A percentile compares a stretch with the other conserved stretches of the same genome.
Evolutionary conservation across 2,888 invertebrate species (phyloP).

Genomic region (Yponomeuta malinellus): DNA sequence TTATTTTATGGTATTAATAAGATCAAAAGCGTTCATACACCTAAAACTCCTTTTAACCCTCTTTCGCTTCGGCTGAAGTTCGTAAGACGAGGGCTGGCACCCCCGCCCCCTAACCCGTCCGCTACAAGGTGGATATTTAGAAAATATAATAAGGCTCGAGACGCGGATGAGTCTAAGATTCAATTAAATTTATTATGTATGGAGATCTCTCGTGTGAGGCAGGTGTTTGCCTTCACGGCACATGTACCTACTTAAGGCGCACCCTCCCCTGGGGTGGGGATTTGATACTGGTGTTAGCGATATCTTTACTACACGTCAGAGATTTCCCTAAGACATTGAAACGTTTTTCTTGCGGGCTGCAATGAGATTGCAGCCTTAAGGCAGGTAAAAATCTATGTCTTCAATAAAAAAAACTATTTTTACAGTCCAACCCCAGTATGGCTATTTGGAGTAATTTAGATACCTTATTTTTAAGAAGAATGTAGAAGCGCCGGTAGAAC

Average conservation of each 20-base stretch:
- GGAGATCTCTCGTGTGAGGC: conserved; percentile 64
- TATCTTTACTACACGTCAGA: neutral
- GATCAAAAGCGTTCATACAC: conserved; percentile 82
- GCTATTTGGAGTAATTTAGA: too few species aligned
- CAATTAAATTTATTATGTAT: conserved; percentile 76
- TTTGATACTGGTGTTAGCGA: conserved; percentile 26
- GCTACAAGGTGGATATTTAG: conserved; percentile 62
- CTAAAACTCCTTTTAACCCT: conserved; percentile 77
- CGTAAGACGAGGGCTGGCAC: conserved; percentile 71
- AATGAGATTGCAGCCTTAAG: neutral
- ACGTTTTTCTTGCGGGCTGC: neutral
- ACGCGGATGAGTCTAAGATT: conserved; percentile 69
- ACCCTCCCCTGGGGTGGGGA: conserved; percentile 34
- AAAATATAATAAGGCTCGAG: conserved; percentile 66
- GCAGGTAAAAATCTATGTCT: too few species aligned
- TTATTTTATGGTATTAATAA: conserved; percentile 85
- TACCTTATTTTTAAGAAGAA: too few species aligned
- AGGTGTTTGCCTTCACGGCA: conserved; percentile 63
- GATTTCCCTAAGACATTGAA: neutral
- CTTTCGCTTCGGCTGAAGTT: conserved; percentile 56
- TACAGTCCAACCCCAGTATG: too few species aligned
- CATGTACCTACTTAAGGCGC: conserved; percentile 39
- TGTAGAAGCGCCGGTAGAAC: too few species aligned
- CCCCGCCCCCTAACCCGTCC: conserved; percentile 48
- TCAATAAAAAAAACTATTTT: too few species aligned